Evolutionary conservation across 30 jellyfish, hydroid and myxozoan species (phyloP).

Genomic region (Rhopilema esculentum): DNA sequence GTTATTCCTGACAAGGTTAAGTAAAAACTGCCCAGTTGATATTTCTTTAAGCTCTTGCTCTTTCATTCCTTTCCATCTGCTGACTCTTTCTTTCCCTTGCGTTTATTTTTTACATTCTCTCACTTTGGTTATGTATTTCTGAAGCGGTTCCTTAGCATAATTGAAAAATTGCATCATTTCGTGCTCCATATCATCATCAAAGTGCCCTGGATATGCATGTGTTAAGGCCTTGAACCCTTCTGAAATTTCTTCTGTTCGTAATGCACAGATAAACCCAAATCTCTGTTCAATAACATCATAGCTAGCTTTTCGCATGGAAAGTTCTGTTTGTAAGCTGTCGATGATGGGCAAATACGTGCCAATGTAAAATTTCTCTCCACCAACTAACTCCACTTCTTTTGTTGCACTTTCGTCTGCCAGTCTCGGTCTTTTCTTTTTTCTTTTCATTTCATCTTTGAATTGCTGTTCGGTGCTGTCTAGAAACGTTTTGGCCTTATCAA

Average conservation of each 20-base stretch:
- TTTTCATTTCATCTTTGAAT: slow-evolving; percentile 16
- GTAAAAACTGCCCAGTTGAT: neutral
- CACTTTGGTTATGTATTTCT: slow-evolving; percentile 1
- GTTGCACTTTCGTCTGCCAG: slow-evolving; percentile 29
- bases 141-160: neutral
- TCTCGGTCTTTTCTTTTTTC: slow-evolving; percentile 60
- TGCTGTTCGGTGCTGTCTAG: neutral
- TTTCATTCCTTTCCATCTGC: neutral
- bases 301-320: slow-evolving; percentile 34
- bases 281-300: slow-evolving; percentile 52
- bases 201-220: slow-evolving; percentile 15
- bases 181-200: neutral
- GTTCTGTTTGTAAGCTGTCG: slow-evolving; percentile 32
- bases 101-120: neutral
- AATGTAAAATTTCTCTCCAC: slow-evolving; percentile 26
- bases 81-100: neutral
- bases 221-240: slow-evolving; percentile 34
- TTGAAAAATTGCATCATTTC: neutral
- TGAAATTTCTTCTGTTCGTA: neutral
- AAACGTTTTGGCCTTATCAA: slow-evolving; percentile 5
- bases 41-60: neutral
- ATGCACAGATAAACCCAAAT: slow-evolving; percentile 58
- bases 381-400: slow-evolving; percentile 34
- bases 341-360: slow-evolving; percentile 55
- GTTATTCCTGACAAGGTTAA: neutral